Base-by-base conservation (phyloP, 2,888 invertebrate species). In the Eupithecia insigniata region DNA sequence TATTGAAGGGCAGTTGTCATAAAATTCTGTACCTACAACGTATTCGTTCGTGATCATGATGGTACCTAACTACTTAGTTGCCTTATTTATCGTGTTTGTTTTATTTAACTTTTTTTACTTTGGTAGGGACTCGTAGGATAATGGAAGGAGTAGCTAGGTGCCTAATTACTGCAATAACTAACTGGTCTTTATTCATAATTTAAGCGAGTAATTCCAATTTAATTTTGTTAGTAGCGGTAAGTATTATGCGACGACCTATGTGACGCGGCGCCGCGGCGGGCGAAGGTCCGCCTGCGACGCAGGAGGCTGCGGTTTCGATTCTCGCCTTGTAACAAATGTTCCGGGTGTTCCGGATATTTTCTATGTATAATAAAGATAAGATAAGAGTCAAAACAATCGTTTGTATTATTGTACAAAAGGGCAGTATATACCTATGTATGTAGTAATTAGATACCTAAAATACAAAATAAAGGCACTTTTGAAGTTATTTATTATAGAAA, bases 171-270 rank as follows among this genome's bases (percentile, higher is more conserved):
- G 6, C 43, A 18, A 18, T 18, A 43, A 43, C 6, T 43, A n/a
- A n/a, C n/a, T 43, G 14, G 5, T 43, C 18, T 43, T 43, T 18
- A 43, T 43, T 1, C 2, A 5, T 16, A n/a, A 46, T n/a, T 10
- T 28, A 28, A 18, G 71, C 71, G 66, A 66, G 67, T 70, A 73
- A 71, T 71, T 70, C 51, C 34, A 51, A 67, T 71, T 70, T 68
- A 71, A 71, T 73, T 51, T 73, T 51, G 66, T 36, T 8, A 72
- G 66, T 73, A 76, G 75, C 73, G 71, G 51, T 10, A 51, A 51
- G 1, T 51, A 46, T 43, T n/a, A n/a, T n/a, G n/a, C n/a, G n/a
- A n/a, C n/a, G n/a, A n/a, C n/a, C n/a, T n/a, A n/a, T n/a, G n/a
- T n/a, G n/a, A n/a, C n/a, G n/a, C n/a, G n/a, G n/a, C n/a, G n/a